These are phyloP conservation scores for Champsocephalus esox DNA, from an alignment of 2,797 vertebrate genomes.

Conservation along the genomic window DNA sequence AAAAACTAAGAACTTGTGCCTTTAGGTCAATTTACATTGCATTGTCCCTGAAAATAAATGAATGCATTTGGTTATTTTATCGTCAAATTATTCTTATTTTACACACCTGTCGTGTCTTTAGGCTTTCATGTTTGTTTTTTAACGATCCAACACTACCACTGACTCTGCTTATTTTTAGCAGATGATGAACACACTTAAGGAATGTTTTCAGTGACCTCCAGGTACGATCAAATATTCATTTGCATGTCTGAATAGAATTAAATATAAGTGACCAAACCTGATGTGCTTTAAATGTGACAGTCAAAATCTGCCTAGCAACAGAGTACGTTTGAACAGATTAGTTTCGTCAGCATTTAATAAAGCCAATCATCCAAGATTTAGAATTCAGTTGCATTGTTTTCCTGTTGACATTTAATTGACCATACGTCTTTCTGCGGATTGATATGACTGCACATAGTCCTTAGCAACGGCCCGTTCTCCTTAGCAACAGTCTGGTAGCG, in stretches of 20 bases:
- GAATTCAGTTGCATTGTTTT: neutral
- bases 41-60: too few species aligned
- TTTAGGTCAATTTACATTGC: too few species aligned
- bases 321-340: neutral
- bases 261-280: conserved; percentile 67
- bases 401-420: too few species aligned
- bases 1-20: too few species aligned
- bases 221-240: conserved; percentile 70
- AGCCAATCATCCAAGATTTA: neutral
- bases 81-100: conserved; percentile 3
- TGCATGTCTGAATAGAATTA: conserved; percentile 63
- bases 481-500: too few species aligned
- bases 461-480: too few species aligned
- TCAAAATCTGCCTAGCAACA: conserved; percentile 59
- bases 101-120: neutral
- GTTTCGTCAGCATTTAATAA: neutral
- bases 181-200: conserved; percentile 21
- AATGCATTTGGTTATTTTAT: neutral
- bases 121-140: neutral
- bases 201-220: conserved; percentile 28
- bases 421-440: too few species aligned
- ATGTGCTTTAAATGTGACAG: conserved; percentile 35
- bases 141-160: conserved; percentile 1
- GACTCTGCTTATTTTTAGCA: neutral
- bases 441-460: too few species aligned